A percentile compares a stretch with the other conserved stretches of the same genome.
Conservation (phyloP, 1,140 invertebrate species). For the Solenopsis invicta region DNA sequence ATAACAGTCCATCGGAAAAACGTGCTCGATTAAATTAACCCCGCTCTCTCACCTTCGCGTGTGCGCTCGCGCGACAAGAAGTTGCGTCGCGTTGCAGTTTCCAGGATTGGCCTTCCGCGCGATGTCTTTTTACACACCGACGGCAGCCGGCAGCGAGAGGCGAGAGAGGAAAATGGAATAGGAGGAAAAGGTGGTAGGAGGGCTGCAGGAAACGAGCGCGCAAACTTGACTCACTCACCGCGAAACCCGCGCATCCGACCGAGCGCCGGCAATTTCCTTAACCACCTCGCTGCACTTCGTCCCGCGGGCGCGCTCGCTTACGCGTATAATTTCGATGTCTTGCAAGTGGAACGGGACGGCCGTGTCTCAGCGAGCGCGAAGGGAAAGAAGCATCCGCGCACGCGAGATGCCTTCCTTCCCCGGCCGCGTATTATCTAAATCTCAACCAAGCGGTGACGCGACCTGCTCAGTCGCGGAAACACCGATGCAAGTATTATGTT, state of each 20-base stretch:
- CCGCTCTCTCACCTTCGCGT: slow-evolving; percentile 29
- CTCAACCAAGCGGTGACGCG: neutral
- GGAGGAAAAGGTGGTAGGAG: neutral
- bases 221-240: slow-evolving; percentile 60
- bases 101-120: slow-evolving; percentile 43
- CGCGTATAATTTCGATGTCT: slow-evolving; percentile 66
- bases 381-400: neutral
- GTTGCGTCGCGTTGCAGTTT: slow-evolving; percentile 62
- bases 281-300: slow-evolving; percentile 60
- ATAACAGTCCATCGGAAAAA: slow-evolving; percentile 43
- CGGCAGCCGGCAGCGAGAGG: neutral
- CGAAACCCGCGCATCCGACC: slow-evolving; percentile 40
- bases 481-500: neutral
- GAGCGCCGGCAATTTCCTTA: slow-evolving; percentile 71
- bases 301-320: slow-evolving; percentile 45
- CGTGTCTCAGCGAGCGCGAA: neutral
- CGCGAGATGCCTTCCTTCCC: neutral
- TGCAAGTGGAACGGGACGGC: neutral
- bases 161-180: no score
- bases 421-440: neutral
- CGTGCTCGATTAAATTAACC: slow-evolving; percentile 53
- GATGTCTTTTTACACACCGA: slow-evolving; percentile 27
- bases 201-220: slow-evolving; percentile 61
- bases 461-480: neutral
- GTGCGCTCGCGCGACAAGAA: slow-evolving; percentile 36